phyloP scores from a whole-genome alignment of 2,797 vertebrate genomes.

The Pseudochirops cupreus region DNA sequence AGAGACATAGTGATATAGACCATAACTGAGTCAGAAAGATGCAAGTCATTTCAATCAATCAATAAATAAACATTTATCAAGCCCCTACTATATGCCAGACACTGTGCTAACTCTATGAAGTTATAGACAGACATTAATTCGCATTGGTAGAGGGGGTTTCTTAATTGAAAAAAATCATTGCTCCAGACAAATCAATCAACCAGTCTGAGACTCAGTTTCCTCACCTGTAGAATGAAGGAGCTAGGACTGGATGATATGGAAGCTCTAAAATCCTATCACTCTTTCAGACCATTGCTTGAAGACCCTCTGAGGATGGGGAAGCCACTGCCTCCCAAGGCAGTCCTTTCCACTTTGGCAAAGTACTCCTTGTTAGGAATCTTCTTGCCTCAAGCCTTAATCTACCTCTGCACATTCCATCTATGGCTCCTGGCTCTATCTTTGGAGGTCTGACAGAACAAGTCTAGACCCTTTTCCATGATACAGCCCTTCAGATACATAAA shows the following conservation, averaged over 20 bases:
- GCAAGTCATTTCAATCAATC: background rate
- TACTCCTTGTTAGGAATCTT: background rate
- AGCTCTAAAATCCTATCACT: background rate
- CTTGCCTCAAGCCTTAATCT: background rate
- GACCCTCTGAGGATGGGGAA: background rate
- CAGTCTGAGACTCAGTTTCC: background rate
- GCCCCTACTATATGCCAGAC: background rate
- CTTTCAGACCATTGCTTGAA: background rate
- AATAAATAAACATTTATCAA: background rate
- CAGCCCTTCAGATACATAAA: background rate
- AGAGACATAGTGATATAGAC: background rate
- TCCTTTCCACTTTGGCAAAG: background rate
- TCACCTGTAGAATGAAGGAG: background rate
- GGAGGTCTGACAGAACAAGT: background rate
- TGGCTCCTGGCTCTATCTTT: background rate
- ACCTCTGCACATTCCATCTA: background rate
- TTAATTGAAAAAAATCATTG: background rate
- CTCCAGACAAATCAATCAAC: background rate
- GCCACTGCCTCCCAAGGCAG: background rate
- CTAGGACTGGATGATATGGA: background rate
- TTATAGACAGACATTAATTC: background rate
- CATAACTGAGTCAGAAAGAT: background rate
- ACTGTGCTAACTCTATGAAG: background rate
- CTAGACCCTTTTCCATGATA: background rate
- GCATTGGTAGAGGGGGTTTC: background rate